Percentiles rank a stretch among this genome's conserved stretches.
Evolutionary conservation across 2,888 invertebrate species (phyloP).

Genomic region (Clitarchus hookeri): DNA sequence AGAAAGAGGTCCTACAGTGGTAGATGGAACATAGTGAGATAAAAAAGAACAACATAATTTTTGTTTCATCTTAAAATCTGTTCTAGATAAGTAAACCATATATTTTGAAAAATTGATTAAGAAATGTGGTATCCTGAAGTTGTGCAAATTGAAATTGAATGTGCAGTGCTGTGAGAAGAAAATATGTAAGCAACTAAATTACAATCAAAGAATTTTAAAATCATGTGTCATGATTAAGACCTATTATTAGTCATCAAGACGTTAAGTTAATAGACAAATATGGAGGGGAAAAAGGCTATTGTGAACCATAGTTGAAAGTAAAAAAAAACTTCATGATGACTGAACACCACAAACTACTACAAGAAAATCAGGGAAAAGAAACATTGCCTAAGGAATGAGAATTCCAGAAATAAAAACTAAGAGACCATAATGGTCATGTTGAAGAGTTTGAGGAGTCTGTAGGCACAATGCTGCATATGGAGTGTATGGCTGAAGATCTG

Average conservation of each 20-base stretch:
- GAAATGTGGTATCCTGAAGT: background rate
- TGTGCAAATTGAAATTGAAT: background rate
- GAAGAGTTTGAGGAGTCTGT: too few species aligned
- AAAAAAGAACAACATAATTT: background rate
- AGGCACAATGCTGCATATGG: too few species aligned
- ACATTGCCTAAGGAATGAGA: too few species aligned
- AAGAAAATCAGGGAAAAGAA: too few species aligned
- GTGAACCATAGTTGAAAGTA: too few species aligned
- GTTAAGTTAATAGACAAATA: too few species aligned
- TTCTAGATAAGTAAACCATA: background rate
- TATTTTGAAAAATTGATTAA: background rate
- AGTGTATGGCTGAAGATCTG: too few species aligned
- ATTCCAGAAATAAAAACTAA: too few species aligned
- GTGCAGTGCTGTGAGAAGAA: background rate
- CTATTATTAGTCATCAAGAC: background rate
- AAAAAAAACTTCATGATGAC: too few species aligned
- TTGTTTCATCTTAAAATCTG: background rate
- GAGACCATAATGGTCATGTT: too few species aligned
- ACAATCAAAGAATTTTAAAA: background rate
- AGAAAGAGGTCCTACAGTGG: background rate
- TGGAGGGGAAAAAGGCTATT: too few species aligned
- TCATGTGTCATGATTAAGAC: background rate
- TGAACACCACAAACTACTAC: too few species aligned
- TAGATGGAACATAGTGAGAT: background rate
- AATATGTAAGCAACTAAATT: background rate